These are phyloP conservation scores for Lapara coniferarum DNA, from an alignment of 2,888 invertebrate genomes.

Conservation along the genomic window DNA sequence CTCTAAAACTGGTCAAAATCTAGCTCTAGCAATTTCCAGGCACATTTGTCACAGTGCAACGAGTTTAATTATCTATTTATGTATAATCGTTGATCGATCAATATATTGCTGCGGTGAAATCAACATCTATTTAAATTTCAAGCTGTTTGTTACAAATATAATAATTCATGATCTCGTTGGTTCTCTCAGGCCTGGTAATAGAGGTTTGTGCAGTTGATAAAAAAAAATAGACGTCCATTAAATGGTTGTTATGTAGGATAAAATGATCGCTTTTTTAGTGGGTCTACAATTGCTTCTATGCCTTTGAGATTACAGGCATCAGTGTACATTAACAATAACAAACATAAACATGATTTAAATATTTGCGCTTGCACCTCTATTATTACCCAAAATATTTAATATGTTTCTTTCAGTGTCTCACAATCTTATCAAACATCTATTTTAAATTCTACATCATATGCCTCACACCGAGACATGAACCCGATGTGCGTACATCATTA, in stretches of 20 bases:
- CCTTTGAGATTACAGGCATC: no score
- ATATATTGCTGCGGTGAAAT: not conserved
- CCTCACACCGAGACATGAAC: slow-evolving; percentile 26
- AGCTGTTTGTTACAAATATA: not conserved
- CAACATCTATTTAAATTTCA: slow-evolving; percentile 6
- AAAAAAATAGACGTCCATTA: no score
- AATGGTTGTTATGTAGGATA: no score
- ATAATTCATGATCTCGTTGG: not conserved
- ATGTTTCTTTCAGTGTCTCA: not conserved
- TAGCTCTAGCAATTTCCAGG: not conserved
- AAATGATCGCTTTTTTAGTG: no score
- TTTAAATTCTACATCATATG: not conserved
- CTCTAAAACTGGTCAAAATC: slow-evolving; percentile 1
- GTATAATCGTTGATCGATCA: slow-evolving; percentile 14
- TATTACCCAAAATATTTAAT: no score
- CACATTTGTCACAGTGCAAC: slow-evolving; percentile 15
- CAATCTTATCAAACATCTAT: no score
- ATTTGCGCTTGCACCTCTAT: no score
- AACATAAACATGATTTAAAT: no score
- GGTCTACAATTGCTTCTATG: no score
- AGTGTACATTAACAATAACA: no score
- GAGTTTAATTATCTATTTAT: slow-evolving; percentile 9
- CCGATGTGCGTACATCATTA: slow-evolving; percentile 38
- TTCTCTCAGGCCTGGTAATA: no score
- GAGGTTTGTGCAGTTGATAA: no score